A percentile compares a stretch with the other conserved stretches of the same genome.
Conservation (phyloP, 2,113 vertebrate genomes). For the Apaloderma vittatum region DNA sequence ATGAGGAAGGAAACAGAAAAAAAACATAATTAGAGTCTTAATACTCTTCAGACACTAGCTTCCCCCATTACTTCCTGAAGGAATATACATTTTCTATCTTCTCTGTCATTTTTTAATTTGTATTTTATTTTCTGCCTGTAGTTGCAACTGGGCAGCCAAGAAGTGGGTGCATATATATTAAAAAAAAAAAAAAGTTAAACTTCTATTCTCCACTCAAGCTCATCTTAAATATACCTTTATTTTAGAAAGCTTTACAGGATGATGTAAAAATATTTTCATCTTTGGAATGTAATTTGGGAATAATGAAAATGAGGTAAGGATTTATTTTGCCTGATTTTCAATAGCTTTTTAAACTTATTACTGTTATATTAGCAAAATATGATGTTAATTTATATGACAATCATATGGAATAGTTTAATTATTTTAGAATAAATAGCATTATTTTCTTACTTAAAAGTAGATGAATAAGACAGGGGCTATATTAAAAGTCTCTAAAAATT, state of each 20-base stretch:
- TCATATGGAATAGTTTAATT: not conserved
- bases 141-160: not conserved
- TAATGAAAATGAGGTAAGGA: constrained; percentile 45
- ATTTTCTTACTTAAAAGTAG: constrained; percentile 37
- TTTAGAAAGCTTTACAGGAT: constrained; percentile 48
- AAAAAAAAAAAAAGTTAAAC: not conserved
- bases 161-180: not conserved
- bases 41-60: not conserved
- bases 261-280: constrained; percentile 56
- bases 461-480: not conserved
- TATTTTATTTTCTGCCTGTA: not conserved
- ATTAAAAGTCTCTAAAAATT: not conserved
- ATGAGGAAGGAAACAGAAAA: not conserved
- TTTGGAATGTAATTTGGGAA: constrained; percentile 44
- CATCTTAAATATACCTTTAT: not conserved
- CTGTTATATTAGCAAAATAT: not conserved
- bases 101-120: not conserved
- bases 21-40: not conserved
- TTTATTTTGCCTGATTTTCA: constrained; percentile 52
- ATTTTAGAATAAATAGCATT: constrained; percentile 25
- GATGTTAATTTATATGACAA: not conserved
- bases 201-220: not conserved
- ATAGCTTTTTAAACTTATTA: not conserved
- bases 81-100: not conserved
- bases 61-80: not conserved